Percentiles rank a stretch among this genome's conserved stretches.
Evolutionary conservation across 1,140 invertebrate species (phyloP).

Genomic region (Asobara japonica): DNA sequence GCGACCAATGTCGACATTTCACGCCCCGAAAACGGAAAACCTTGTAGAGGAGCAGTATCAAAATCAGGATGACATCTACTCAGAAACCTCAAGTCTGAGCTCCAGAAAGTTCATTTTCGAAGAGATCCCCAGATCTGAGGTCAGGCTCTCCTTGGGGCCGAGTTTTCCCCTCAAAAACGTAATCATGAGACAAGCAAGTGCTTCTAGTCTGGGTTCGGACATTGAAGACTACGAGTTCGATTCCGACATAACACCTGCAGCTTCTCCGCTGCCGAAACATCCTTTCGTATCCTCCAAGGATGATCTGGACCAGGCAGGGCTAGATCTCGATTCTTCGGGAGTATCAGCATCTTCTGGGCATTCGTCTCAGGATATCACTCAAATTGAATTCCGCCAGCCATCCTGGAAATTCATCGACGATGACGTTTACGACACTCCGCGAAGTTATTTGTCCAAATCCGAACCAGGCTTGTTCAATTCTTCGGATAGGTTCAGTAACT

Average conservation of each 20-base stretch:
- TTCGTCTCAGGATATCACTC: slow-evolving; percentile 27
- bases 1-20: slow-evolving; percentile 30
- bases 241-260: background rate
- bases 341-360: slow-evolving; percentile 19
- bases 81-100: background rate
- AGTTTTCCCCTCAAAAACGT: slow-evolving; percentile 26
- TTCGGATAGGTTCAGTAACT: background rate
- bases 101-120: slow-evolving; percentile 34
- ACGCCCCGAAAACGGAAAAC: background rate
- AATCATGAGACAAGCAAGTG: background rate
- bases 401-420: slow-evolving; percentile 12
- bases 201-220: background rate
- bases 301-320: background rate
- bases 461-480: slow-evolving; percentile 27
- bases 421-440: slow-evolving; percentile 38
- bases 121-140: slow-evolving; percentile 42
- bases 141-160: slow-evolving; percentile 36
- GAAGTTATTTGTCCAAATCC: slow-evolving; percentile 36
- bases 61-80: background rate
- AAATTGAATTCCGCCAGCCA: slow-evolving; percentile 19
- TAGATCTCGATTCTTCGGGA: too few species aligned
- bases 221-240: background rate
- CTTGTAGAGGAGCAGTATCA: background rate
- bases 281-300: slow-evolving; percentile 34
- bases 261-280: slow-evolving; percentile 37